Evolutionary conservation across 2,113 vertebrate species (phyloP), one percentile per base, ranked within the genome.

Genomic region (Pelecanoides urinatrix): DNA sequence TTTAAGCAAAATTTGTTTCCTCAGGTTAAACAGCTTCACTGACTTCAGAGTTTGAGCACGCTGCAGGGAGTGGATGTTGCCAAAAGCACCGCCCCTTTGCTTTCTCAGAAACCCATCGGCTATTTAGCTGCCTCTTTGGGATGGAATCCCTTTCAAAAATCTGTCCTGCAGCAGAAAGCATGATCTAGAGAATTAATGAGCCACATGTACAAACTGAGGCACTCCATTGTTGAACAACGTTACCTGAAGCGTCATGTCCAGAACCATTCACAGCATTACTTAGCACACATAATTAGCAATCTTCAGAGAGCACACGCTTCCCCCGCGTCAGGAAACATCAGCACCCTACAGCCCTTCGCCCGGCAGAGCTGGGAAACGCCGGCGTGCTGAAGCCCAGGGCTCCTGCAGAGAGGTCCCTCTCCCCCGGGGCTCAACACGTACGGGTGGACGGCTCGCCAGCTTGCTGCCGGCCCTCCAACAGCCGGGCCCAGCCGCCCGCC

Each of bases 401-500:
- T 74, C 27, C 65, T 12, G 10, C 2, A 9, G n/a, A 70, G 27
- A 27, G 2, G 6, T 3, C 20, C 36, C 38, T 42, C 6, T 19
- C 4, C 6, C 44, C 22, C 6, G 0, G 16, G 4, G 61, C 55
- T 47, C 76, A 1, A 5, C 20, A 9, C 2, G 3, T 6, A 30
- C n/a, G 4, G 2, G 38, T 0, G 15, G 27, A 7, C 9, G 0
- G 40, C 34, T 9, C 0, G 1, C 12, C 88, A 11, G 36, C 55
- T 14, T 5, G 2, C 65, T 16, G 18, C 25, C 1, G 2, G 47
- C 20, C 13, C 15, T 21, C 16, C 20, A 7, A 3, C 3, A 3
- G 26, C 58, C 4, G 1, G 5, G 36, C 49, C 40, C 0, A 0
- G 47, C 66, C 0, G 0, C 40, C 21, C 0, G 0, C 40, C 21